These are phyloP conservation scores for Pluvialis apricaria DNA, from an alignment of 2,113 vertebrate genomes.

Conservation along the genomic window DNA sequence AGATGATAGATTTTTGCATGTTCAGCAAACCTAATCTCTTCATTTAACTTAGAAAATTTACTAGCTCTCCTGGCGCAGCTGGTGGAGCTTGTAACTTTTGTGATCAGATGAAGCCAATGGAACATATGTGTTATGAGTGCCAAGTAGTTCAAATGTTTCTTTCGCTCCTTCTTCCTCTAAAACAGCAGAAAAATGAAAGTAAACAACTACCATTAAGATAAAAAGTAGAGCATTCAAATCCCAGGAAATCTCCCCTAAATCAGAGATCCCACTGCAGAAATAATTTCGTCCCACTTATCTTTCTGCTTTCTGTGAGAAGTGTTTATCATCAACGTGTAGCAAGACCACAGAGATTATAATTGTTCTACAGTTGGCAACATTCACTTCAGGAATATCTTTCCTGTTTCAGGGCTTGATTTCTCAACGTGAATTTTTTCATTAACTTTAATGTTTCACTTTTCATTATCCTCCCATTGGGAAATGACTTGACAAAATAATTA, in stretches of 20 bases:
- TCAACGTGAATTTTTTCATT: neutral
- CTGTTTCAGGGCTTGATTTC: neutral
- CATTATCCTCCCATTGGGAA: neutral
- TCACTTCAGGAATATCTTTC: neutral
- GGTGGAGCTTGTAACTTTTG: neutral
- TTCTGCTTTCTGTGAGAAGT: neutral
- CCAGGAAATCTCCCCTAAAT: neutral
- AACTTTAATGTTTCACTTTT: neutral
- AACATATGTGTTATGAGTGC: neutral
- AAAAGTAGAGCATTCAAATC: neutral
- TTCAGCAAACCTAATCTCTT: neutral
- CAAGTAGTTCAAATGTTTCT: neutral
- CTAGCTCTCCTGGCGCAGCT: neutral
- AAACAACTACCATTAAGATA: neutral
- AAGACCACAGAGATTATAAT: neutral
- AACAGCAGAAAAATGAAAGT: neutral
- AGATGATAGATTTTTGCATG: neutral
- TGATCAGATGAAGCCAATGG: neutral
- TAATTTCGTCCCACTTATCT: neutral
- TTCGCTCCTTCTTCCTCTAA: neutral
- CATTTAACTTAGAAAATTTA: constrained; percentile 25
- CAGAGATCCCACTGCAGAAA: neutral
- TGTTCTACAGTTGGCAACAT: neutral
- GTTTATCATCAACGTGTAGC: neutral
- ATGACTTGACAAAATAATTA: neutral